These are phyloP conservation scores for Drosophila rhopaloa DNA, from an alignment of 1,140 invertebrate genomes.

Conservation along the genomic window DNA sequence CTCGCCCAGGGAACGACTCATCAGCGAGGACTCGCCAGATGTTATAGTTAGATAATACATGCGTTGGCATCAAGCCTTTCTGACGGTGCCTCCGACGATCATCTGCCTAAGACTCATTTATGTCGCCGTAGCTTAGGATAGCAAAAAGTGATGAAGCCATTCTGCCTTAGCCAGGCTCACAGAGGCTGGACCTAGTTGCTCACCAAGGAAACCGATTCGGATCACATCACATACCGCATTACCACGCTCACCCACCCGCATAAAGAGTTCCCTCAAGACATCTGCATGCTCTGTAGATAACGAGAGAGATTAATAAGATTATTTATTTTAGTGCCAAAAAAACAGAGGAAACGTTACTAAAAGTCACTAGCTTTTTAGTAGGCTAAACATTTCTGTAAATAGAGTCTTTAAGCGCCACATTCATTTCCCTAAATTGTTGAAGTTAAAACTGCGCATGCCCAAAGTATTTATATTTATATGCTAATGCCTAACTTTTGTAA, in stretches of 20 bases:
- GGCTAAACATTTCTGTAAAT: slow-evolving; percentile 35
- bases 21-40: slow-evolving; percentile 48
- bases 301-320: slow-evolving; percentile 80
- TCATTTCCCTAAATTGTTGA: slow-evolving; percentile 36
- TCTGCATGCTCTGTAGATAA: slow-evolving; percentile 31
- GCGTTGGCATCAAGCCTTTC: slow-evolving; percentile 52
- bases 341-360: slow-evolving; percentile 42
- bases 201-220: neutral
- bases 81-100: slow-evolving; percentile 35
- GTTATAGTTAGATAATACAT: slow-evolving; percentile 77
- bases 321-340: slow-evolving; percentile 81
- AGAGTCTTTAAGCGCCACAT: slow-evolving; percentile 24
- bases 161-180: slow-evolving; percentile 41
- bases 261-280: slow-evolving; percentile 45
- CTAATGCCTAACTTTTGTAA: slow-evolving; percentile 37
- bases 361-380: slow-evolving; percentile 74
- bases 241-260: slow-evolving; percentile 25
- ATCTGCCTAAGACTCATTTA: slow-evolving; percentile 57
- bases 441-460: slow-evolving; percentile 65
- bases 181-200: slow-evolving; percentile 12
- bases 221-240: slow-evolving; percentile 21
- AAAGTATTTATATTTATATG: slow-evolving; percentile 74
- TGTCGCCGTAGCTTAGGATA: slow-evolving; percentile 38
- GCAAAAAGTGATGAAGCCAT: slow-evolving; percentile 38
- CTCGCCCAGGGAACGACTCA: slow-evolving; percentile 44